Evolutionary conservation across 2,888 invertebrate genomes (phyloP), one percentile per base, ranked within the genome.

Genomic region (Orthonychiurus folsomi): DNA sequence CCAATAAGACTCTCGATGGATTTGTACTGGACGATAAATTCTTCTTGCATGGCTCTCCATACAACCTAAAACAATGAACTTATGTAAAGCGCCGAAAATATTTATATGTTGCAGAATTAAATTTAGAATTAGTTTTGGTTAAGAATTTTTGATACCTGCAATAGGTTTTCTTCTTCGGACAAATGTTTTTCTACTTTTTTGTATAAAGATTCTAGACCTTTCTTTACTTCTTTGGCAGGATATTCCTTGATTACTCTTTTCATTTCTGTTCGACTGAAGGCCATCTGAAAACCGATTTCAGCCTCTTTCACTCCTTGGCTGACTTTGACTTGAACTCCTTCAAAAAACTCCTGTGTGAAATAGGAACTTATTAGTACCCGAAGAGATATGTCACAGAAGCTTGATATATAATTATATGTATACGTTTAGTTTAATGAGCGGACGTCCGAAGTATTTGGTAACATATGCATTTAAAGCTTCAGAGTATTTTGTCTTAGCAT

Each of bases 21-120:
- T 77, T 90, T 92, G 79, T 96, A 93, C 78, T 97, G 97, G 73
- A 89, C 87, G 73, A 99, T 89, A 79, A 99, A 97, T 81, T 97
- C 96, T 78, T 96, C 93, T 81, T 97, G 96, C 96, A 99, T 96
- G 74, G 94, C 92, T 76, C 93, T 85, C 99, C 99, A 99, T 63
- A 99, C 97, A 59, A 99, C 97, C 85, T 90, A 79, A 74, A 75
- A 64, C 52, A 59, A 59, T 56, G 3, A 59, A 52, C 9, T 52
- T 12, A 5, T 52, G 5, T 21, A 52, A 21, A 37, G 9, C n/a
- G n/a, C n/a, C n/a, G n/a, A n/a, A n/a, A n/a, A n/a, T n/a, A n/a
- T n/a, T 48, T 48, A 12, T 52, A 52, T 21, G 5, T 23, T 52
- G 52, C 24, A 20, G n/a, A n/a, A n/a, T n/a, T n/a, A n/a, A n/a